phyloP scores from a whole-genome alignment of 2,113 vertebrate genomes.

The Nesospiza acunhae region DNA sequence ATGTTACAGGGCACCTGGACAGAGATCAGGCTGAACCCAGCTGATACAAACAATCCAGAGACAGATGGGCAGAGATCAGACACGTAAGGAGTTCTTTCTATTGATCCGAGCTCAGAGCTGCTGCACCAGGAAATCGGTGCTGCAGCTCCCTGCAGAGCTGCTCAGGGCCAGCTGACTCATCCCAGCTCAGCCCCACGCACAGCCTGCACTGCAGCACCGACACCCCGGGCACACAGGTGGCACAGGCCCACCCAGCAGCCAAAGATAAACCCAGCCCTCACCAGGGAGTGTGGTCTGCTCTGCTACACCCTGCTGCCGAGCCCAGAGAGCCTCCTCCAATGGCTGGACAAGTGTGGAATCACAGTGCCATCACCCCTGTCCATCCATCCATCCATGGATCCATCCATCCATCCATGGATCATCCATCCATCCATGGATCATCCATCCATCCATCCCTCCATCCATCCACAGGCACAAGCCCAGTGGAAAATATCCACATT shows the following conservation, averaged over 20 bases:
- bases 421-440: neutral
- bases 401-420: neutral
- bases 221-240: neutral
- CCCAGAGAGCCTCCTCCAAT: neutral
- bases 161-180: neutral
- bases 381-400: neutral
- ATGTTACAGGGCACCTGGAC: neutral
- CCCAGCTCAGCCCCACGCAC: neutral
- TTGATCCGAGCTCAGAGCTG: neutral
- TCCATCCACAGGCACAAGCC: neutral
- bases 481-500: neutral
- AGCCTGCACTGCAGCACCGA: neutral
- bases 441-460: neutral
- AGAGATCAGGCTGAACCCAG: neutral
- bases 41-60: rapidly evolving
- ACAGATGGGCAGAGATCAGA: neutral
- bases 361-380: rapidly evolving
- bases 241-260: neutral
- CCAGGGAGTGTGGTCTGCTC: neutral
- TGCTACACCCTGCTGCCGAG: neutral
- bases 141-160: neutral
- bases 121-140: neutral
- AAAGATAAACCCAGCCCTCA: neutral
- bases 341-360: neutral
- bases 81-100: neutral